These are phyloP conservation scores for Thyatira batis DNA, from an alignment of 2,888 invertebrate genomes.

Conservation along the genomic window DNA sequence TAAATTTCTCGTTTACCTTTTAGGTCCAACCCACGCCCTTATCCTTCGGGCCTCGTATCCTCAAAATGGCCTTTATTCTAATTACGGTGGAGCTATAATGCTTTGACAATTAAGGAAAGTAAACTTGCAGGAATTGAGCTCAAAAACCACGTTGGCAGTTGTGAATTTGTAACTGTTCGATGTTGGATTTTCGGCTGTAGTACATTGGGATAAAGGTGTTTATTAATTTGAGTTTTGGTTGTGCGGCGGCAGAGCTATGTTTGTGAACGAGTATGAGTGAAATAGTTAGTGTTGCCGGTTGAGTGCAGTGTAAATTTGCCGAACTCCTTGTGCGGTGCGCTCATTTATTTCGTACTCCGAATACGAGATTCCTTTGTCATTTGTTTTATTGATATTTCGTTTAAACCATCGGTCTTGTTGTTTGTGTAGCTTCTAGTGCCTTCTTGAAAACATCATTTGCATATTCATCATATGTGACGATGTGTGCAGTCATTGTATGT, in stretches of 20 bases:
- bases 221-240: conserved; percentile 17
- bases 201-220: conserved; percentile 15
- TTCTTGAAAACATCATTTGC: background rate
- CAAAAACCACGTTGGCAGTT: conserved; percentile 40
- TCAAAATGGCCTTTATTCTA: conserved; percentile 44
- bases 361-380: conserved; percentile 56
- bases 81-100: conserved; percentile 60
- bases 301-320: conserved; percentile 79
- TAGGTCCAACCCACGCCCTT: conserved; percentile 45
- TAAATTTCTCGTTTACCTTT: conserved; percentile 51
- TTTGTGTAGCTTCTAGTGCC: conserved; percentile 13
- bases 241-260: conserved; percentile 12
- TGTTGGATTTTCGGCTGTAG: conserved; percentile 27
- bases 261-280: conserved; percentile 56
- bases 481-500: background rate
- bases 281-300: conserved; percentile 71
- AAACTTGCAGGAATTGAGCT: conserved; percentile 52
- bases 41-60: conserved; percentile 23
- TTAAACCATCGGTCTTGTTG: conserved; percentile 19
- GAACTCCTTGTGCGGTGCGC: conserved; percentile 66
- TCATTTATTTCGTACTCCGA: conserved; percentile 62
- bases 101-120: conserved; percentile 45
- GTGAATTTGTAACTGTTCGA: conserved; percentile 11
- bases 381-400: conserved; percentile 57
- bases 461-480: background rate